Evolutionary conservation across 2,797 vertebrate species (phyloP).

Genomic region (Cephalopachus bancanus): DNA sequence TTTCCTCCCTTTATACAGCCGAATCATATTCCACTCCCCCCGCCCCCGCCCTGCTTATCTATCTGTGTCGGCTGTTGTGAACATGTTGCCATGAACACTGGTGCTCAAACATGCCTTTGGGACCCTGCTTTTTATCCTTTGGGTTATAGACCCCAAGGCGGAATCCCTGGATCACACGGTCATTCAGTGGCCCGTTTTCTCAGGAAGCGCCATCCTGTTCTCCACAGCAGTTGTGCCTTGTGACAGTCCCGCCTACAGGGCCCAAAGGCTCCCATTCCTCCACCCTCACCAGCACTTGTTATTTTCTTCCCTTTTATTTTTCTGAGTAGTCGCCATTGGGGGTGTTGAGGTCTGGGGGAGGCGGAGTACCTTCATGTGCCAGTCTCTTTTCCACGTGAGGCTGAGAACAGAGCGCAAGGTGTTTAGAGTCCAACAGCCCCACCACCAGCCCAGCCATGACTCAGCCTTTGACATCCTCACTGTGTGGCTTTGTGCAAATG

Average conservation of each 20-base stretch:
- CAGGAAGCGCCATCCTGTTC: not conserved
- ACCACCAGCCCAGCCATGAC: accelerated
- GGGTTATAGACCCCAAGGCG: not conserved
- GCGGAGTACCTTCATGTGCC: not conserved
- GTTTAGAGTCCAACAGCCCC: not conserved
- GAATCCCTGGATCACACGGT: too few species aligned
- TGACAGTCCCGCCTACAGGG: not conserved
- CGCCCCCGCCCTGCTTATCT: too few species aligned
- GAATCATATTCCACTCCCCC: not conserved
- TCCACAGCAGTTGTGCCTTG: accelerated
- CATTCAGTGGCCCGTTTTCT: not conserved
- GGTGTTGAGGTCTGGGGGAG: not conserved
- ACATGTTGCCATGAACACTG: not conserved
- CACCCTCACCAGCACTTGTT: not conserved
- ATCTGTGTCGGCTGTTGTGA: not conserved
- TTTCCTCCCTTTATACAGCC: not conserved
- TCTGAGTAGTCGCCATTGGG: not conserved
- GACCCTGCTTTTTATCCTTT: not conserved
- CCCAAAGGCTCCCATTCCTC: accelerated
- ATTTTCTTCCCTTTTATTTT: not conserved
- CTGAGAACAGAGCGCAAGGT: not conserved
- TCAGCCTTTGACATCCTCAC: not conserved
- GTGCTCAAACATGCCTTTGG: not conserved
- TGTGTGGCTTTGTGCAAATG: not conserved
- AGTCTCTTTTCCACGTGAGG: not conserved